Base-by-base conservation (phyloP, 1,140 invertebrate genomes). In the Neodiprion pinetum region DNA sequence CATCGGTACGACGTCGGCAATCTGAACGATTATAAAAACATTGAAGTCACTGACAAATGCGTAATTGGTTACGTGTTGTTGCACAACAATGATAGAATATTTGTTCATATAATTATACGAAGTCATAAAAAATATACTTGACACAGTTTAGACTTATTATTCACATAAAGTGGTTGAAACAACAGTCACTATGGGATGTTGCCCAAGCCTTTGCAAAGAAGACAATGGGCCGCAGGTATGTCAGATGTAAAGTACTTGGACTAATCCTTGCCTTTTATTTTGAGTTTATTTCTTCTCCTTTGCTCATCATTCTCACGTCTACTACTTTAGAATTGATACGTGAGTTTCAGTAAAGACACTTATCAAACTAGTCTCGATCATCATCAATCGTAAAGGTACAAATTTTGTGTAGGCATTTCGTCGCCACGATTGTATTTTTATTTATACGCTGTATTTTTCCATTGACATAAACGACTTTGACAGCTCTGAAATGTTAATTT, bases 191-290 rank as follows among this genome's bases (percentile, higher is more conserved):
- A 89, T 89, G 88, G 88, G 88, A 80, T 89, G 88, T 80, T 89
- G 90, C 81, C 91, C 91, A 78, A 91, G 91, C 82, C 88, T 91
- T 76, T 92, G 91, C 76, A 89, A 91, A 76, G 90, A 91, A 80
- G 91, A 92, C 79, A 88, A 79, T 67, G 88, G 90, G 77, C 86
- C 90, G 23, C 90, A 92, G 90, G 90, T 91, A 90, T 77, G 72
- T 23, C 74, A 70, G 23, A 75, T 76, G 68, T 72, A 49, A 23
- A 67, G 53, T 47, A 68, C 40, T 73, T 70, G 12, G 40, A 48
- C 70, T 4, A 28, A 67, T 23, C 7, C 5, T 53, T 48, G 17
- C 50, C 47, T 48, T 67, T 48, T 8, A 72, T 73, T 65, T 74
- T 73, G 61, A 53, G 23, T 67, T 28, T 53, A 69, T 65, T 28